A percentile compares a stretch with the other conserved stretches of the same genome.
Conservation (phyloP, 2,797 vertebrate species). For the Anabacerthia variegaticeps region DNA sequence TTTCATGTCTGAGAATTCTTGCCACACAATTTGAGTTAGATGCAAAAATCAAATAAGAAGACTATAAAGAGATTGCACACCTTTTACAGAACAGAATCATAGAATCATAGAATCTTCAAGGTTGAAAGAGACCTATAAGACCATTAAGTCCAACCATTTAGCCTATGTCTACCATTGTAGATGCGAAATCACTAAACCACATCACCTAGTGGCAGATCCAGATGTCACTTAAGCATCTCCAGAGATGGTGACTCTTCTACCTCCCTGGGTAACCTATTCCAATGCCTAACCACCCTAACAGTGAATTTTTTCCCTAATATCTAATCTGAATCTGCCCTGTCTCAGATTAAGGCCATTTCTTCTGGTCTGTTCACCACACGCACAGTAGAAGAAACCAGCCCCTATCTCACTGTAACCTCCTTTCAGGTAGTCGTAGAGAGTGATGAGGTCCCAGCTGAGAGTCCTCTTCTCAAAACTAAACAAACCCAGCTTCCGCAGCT, state of each 20-base stretch:
- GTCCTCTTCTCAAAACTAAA: background rate
- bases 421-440: background rate
- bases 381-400: background rate
- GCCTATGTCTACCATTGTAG: background rate
- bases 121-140: background rate
- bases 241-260: background rate
- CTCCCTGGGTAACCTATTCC: background rate
- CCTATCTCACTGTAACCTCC: background rate
- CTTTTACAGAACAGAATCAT: background rate
- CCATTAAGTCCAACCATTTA: background rate
- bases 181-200: background rate
- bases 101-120: background rate
- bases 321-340: background rate
- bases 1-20: background rate
- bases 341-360: background rate
- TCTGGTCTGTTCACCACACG: background rate
- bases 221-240: background rate
- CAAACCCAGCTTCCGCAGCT: background rate
- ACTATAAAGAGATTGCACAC: background rate
- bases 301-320: background rate
- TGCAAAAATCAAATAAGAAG: background rate
- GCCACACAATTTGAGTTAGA: background rate
- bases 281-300: background rate
- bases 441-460: background rate
- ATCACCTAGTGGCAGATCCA: background rate